Conservation (phyloP, 2,888 invertebrate genomes). For the Amaurobius ferox region DNA sequence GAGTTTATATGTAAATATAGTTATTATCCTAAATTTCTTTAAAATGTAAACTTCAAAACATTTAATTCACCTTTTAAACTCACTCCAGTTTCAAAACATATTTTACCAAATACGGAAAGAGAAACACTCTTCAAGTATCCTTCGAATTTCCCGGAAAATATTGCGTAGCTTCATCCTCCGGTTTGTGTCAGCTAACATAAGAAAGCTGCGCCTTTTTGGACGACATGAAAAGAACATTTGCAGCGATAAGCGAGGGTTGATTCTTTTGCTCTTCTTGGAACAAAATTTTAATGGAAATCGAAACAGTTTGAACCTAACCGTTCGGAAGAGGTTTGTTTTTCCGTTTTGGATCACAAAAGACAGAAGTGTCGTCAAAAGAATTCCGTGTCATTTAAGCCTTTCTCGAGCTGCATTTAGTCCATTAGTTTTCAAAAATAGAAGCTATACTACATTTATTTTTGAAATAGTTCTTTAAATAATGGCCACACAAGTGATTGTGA, state of each 20-base stretch:
- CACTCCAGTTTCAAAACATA: no score
- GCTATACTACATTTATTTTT: background rate
- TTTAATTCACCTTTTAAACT: no score
- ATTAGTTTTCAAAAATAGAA: conserved; percentile 27
- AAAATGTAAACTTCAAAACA: no score
- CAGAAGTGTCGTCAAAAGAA: conserved; percentile 29
- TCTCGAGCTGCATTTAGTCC: conserved; percentile 35
- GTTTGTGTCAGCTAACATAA: conserved; percentile 1
- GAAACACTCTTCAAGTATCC: no score
- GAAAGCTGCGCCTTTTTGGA: background rate
- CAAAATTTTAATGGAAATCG: conserved; percentile 39
- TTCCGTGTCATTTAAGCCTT: conserved; percentile 43
- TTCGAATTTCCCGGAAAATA: background rate
- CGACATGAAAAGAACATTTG: conserved; percentile 5
- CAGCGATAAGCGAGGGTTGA: background rate
- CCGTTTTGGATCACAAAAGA: conserved; percentile 15
- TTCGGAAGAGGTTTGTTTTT: conserved; percentile 33
- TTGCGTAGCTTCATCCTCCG: background rate
- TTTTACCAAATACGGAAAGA: no score
- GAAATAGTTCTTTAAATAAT: background rate
- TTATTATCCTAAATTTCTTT: no score
- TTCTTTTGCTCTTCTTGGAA: background rate
- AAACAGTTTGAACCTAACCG: conserved; percentile 38
- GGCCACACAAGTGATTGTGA: no score
- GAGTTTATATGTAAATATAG: no score